phyloP scores from a whole-genome alignment of 2,113 vertebrate species.

The Galeopterus variegatus region DNA sequence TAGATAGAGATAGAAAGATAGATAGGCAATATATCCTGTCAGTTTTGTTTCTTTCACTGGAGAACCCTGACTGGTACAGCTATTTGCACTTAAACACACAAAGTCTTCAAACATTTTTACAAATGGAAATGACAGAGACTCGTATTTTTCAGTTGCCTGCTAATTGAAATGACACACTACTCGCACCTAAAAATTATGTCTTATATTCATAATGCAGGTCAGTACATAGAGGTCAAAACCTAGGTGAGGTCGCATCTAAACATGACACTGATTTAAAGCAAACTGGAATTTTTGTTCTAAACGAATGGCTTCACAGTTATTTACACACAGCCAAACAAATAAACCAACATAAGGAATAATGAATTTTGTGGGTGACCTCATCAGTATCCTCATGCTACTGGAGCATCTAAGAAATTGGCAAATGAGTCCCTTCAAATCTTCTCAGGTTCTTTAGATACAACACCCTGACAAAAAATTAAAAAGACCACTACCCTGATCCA shows the following conservation, averaged over 20 bases:
- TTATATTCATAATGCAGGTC: neutral
- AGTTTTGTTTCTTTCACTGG: neutral
- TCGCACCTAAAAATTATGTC: neutral
- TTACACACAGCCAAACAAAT: neutral
- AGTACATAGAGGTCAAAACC: slow-evolving; percentile 23
- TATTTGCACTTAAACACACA: neutral
- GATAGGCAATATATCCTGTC: neutral
- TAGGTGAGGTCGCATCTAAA: neutral
- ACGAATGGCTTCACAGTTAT: neutral
- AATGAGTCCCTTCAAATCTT: neutral
- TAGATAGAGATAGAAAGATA: too few relatives aligned
- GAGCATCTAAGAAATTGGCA: neutral
- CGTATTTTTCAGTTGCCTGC: neutral
- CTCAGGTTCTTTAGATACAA: slow-evolving; percentile 16
- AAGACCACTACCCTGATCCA: neutral
- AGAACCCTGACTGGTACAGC: neutral
- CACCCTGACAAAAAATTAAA: neutral
- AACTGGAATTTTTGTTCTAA: neutral
- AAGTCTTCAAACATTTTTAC: neutral
- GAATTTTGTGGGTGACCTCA: neutral
- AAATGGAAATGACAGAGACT: neutral
- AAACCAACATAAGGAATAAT: neutral
- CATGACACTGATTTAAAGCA: neutral
- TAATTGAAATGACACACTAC: neutral
- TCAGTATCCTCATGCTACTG: neutral